phyloP scores from a whole-genome alignment of 2,888 invertebrate species.

The Exocentrus adspersus region DNA sequence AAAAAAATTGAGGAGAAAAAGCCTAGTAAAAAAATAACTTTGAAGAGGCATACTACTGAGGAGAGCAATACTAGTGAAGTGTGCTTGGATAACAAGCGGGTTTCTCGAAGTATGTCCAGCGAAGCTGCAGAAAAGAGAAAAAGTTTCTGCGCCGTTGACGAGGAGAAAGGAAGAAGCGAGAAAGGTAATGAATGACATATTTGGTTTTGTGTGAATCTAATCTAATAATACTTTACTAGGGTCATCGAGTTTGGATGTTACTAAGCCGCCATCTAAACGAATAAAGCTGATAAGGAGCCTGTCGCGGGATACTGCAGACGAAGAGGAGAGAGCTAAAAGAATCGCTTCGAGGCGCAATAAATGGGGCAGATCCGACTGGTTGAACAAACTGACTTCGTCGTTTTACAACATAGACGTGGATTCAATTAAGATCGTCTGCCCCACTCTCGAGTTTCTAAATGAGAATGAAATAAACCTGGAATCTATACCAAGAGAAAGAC shows the following conservation, averaged over 20 bases:
- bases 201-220: background rate
- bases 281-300: constrained; percentile 32
- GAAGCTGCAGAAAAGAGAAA: constrained; percentile 29
- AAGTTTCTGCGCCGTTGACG: constrained; percentile 29
- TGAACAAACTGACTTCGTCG: constrained; percentile 29
- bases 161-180: constrained; percentile 32
- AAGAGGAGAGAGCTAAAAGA: constrained; percentile 13
- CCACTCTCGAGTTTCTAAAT: constrained; percentile 55
- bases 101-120: constrained; percentile 9
- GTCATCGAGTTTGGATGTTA: constrained; percentile 28
- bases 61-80: constrained; percentile 39
- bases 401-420: constrained; percentile 49
- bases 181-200: constrained; percentile 40
- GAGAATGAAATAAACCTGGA: constrained; percentile 59
- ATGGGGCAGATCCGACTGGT: constrained; percentile 41
- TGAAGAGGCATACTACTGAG: constrained; percentile 34
- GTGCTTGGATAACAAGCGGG: constrained; percentile 23
- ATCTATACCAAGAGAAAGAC: constrained; percentile 40
- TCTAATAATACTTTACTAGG: constrained; percentile 15
- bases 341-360: background rate
- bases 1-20: constrained; percentile 38
- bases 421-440: constrained; percentile 56
- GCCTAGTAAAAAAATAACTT: constrained; percentile 41
- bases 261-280: constrained; percentile 23
- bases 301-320: constrained; percentile 23